Conservation (phyloP, 2,888 invertebrate genomes). For the Sturmia bella region DNA sequence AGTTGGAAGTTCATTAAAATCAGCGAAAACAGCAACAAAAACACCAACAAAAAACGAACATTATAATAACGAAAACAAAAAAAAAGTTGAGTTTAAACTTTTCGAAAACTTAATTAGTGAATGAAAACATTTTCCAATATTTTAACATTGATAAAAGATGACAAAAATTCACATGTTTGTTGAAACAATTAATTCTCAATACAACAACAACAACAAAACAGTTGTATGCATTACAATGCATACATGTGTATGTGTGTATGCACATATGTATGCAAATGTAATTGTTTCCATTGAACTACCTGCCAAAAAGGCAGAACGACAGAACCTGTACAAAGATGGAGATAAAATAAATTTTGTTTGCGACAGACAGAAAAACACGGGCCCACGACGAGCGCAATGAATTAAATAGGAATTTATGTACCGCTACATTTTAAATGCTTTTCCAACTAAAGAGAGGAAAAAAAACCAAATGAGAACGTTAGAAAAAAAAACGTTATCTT, state of each 20-base stretch:
- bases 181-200: constrained; percentile 55
- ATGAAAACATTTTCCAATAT: constrained; percentile 57
- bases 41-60: too few species aligned
- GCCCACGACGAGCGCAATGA: background rate
- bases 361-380: constrained; percentile 4
- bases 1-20: constrained; percentile 53
- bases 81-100: constrained; percentile 20
- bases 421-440: constrained; percentile 48
- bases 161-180: constrained; percentile 64
- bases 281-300: constrained; percentile 50
- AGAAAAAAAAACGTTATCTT: constrained; percentile 28
- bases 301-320: constrained; percentile 5
- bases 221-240: background rate
- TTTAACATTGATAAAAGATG: constrained; percentile 54
- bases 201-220: constrained; percentile 29
- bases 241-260: too few species aligned
- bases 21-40: background rate
- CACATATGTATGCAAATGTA: background rate
- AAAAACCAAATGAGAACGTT: constrained; percentile 17
- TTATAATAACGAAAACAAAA: too few species aligned
- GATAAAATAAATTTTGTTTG: constrained; percentile 19
- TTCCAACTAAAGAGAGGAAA: constrained; percentile 12
- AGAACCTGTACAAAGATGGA: constrained; percentile 7
- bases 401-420: constrained; percentile 49
- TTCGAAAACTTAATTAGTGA: constrained; percentile 55